Evolutionary conservation across 1,140 invertebrate species (phyloP), one percentile per base, ranked within the genome.

Genomic region (Chrysopa pallens): DNA sequence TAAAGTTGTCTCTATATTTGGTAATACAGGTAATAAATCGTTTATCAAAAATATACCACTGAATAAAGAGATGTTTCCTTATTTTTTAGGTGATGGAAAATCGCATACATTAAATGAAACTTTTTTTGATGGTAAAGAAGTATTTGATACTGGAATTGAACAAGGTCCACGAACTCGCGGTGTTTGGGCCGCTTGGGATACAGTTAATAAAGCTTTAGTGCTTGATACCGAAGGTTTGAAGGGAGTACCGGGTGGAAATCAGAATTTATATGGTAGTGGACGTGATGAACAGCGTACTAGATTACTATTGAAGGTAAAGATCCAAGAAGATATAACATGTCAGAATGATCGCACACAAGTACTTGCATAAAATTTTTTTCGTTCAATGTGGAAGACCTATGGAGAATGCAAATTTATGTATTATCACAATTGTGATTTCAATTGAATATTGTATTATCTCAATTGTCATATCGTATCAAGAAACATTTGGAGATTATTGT

Each of bases 1-100:
- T 2, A 89, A 88, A 66, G 84, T 89, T 13, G 74, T 89, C 2
- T 84, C 84, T 3, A 85, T 90, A 53, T 85, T 89, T 68, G 86
- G 86, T 1, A 88, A 85, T 52, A 86, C 83, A 2, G 84, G 12
- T 38, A 38, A 11, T 3, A 23, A 23, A 2, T 23, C 17, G 17
- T 3, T 23, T 23, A 5, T 23, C 2, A 23, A n/a, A n/a, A n/a
- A n/a, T n/a, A n/a, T 23, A 2, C 5, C 17, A 3, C 17, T 23
- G 17, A 23, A 23, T 23, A 23, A 23, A 3, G 5, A 2, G 17
- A 23, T 3, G 2, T 23, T 23, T 23, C 2, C 31, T 33, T 15
- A 11, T 38, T 13, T 3, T 14, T 14, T 14, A 14, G 15, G 84
- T 1, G 84, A 88, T 64, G 84, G 84, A 1, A 89, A 89, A 61